These are phyloP conservation scores for Eucera pruinosa DNA, from an alignment of 2,888 invertebrate genomes.

Conservation along the genomic window DNA sequence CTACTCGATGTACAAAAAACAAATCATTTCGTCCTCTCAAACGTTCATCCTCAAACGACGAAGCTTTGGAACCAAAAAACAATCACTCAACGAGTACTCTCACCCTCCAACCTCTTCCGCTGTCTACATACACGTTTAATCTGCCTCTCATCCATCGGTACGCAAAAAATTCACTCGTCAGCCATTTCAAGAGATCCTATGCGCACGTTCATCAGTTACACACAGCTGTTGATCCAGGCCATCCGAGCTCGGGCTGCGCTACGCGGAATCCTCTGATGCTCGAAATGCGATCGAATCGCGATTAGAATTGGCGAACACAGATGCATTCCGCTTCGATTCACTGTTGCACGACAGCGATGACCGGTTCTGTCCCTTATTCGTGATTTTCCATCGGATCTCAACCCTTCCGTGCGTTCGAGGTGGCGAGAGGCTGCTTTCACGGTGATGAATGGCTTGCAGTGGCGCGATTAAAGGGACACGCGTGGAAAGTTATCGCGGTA, in stretches of 20 bases:
- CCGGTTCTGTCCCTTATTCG: background rate
- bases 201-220: background rate
- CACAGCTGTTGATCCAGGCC: conserved; percentile 5
- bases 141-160: background rate
- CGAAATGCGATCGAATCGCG: conserved; percentile 47
- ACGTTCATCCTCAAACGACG: too few relatives aligned
- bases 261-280: background rate
- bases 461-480: conserved; percentile 68
- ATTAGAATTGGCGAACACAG: conserved; percentile 53
- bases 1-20: background rate
- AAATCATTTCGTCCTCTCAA: background rate
- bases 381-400: background rate
- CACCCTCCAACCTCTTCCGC: background rate
- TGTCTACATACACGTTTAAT: background rate
- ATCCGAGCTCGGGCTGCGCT: background rate
- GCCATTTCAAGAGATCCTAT: background rate
- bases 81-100: background rate
- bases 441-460: conserved; percentile 58
- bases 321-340: conserved; percentile 27
- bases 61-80: background rate
- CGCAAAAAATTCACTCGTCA: conserved; percentile 4
- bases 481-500: conserved; percentile 68
- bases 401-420: background rate
- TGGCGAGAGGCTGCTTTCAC: conserved; percentile 59
- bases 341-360: conserved; percentile 4